A percentile compares a stretch with the other conserved stretches of the same genome.
phyloP scores from a whole-genome alignment of 2,113 vertebrate species.

The Pteruthius melanotis region DNA sequence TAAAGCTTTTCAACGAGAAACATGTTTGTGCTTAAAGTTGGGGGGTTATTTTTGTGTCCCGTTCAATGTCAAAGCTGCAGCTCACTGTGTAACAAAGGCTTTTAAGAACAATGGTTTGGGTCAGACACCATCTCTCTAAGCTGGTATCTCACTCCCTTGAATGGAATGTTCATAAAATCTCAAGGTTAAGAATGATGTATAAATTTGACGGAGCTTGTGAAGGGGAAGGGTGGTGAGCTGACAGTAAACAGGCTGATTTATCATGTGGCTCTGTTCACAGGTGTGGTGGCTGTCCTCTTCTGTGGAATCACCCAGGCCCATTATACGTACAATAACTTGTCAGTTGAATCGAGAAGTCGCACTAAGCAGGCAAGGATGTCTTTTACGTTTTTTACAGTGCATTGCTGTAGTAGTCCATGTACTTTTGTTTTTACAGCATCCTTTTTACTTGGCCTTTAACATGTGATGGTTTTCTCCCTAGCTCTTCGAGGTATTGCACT shows the following conservation, averaged over 20 bases:
- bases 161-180: neutral
- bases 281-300: conserved; percentile 93
- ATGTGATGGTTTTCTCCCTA: conserved; percentile 45
- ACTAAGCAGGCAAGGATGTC: conserved; percentile 87
- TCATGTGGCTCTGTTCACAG: conserved; percentile 63
- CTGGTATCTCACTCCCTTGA: neutral
- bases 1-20: neutral
- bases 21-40: neutral
- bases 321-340: conserved; percentile 94
- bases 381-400: neutral
- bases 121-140: neutral
- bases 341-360: conserved; percentile 88
- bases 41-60: rapidly evolving
- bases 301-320: conserved; percentile 97
- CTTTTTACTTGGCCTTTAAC: neutral
- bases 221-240: neutral
- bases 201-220: neutral
- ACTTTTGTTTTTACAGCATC: neutral
- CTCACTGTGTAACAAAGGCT: neutral
- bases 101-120: neutral
- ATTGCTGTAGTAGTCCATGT: neutral
- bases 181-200: neutral
- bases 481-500: conserved; percentile 96
- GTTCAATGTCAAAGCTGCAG: neutral
- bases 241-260: neutral